Conservation (phyloP, 2,797 vertebrate species). For the Odontamblyopus lacepedii region DNA sequence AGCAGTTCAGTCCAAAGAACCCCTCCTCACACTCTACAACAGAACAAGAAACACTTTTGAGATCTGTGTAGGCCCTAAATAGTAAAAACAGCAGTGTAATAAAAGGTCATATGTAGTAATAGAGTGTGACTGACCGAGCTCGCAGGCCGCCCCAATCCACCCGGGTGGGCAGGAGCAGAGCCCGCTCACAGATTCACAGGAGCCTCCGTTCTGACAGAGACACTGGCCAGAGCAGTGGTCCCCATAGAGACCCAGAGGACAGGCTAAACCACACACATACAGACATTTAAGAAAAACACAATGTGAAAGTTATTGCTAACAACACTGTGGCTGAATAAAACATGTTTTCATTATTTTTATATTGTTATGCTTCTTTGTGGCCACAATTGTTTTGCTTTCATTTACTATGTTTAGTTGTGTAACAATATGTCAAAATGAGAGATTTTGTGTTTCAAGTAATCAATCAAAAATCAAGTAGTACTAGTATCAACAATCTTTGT, state of each 20-base stretch:
- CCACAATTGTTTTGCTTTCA: too few relatives aligned
- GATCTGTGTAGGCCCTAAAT: neutral
- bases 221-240: conserved; percentile 59
- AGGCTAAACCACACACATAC: conserved; percentile 52
- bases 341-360: too few relatives aligned
- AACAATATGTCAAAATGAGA: too few relatives aligned
- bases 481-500: too few relatives aligned
- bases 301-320: neutral
- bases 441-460: too few relatives aligned
- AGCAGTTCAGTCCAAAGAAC: conserved; percentile 53
- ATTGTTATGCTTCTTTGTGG: neutral
- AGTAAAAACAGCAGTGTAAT: neutral
- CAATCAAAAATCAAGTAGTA: too few relatives aligned
- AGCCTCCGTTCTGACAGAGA: conserved; percentile 61
- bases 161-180: conserved; percentile 56
- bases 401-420: too few relatives aligned
- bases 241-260: conserved; percentile 58
- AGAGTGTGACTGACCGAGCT: conserved; percentile 53
- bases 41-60: neutral
- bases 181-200: conserved; percentile 56
- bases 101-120: neutral
- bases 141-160: conserved; percentile 66
- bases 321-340: neutral
- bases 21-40: conserved; percentile 61
- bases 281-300: neutral